Conservation (phyloP, 2,797 vertebrate genomes). For the Lithobates pipiens region DNA sequence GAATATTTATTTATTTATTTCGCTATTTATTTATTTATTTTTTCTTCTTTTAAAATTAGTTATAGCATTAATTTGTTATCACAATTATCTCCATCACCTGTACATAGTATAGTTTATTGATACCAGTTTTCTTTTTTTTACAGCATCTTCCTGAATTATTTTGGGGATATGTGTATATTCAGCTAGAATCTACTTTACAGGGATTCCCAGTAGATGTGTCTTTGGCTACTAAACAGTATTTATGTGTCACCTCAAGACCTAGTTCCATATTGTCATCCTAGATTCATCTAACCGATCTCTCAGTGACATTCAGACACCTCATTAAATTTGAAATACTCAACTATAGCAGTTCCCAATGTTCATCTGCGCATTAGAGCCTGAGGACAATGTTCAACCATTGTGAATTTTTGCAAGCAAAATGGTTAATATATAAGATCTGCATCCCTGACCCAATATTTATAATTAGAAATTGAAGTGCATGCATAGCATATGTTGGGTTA, state of each 20-base stretch:
- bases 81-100: no score
- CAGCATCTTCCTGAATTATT: no score
- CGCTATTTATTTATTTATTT: no score
- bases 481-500: background rate
- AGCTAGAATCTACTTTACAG: no score
- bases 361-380: background rate
- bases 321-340: background rate
- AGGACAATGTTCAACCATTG: background rate
- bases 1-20: no score
- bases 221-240: background rate
- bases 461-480: background rate
- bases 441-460: background rate
- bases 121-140: no score
- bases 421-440: background rate
- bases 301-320: background rate
- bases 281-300: background rate
- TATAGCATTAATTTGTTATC: background rate
- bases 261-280: background rate
- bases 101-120: no score
- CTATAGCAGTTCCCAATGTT: background rate
- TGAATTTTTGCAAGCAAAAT: background rate
- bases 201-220: no score
- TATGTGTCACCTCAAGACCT: background rate
- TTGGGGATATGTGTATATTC: no score
- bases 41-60: no score